phyloP scores from a whole-genome alignment of 2,113 vertebrate genomes.

The Neodon shergylaensis region DNA sequence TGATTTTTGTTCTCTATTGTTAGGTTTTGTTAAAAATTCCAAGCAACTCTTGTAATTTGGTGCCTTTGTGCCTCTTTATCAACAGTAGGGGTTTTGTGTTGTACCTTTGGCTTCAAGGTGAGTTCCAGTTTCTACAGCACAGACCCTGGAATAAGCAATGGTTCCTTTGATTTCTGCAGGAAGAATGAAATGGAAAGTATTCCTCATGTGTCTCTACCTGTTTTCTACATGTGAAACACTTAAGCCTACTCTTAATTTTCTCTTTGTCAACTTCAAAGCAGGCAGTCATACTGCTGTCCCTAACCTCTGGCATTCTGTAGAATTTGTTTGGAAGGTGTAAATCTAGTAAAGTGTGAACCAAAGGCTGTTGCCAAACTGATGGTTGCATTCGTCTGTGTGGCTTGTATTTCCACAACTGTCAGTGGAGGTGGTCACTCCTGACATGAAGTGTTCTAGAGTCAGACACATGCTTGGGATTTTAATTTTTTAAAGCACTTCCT shows the following conservation, averaged over 20 bases:
- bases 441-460: background rate
- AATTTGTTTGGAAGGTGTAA: constrained; percentile 65
- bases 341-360: background rate
- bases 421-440: constrained; percentile 5
- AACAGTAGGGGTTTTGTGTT: constrained; percentile 15
- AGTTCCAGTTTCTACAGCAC: constrained; percentile 43
- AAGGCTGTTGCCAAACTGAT: constrained; percentile 24
- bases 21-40: constrained; percentile 29
- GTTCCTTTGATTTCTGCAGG: constrained; percentile 46
- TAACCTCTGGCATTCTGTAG: constrained; percentile 46
- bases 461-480: constrained; percentile 3
- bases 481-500: constrained; percentile 48
- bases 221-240: constrained; percentile 50
- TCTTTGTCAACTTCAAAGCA: constrained; percentile 64
- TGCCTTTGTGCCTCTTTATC: constrained; percentile 31
- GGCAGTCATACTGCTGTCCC: constrained; percentile 57
- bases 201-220: constrained; percentile 64
- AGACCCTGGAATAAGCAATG: constrained; percentile 36
- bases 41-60: constrained; percentile 39
- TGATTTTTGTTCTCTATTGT: background rate
- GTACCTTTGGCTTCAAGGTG: constrained; percentile 51
- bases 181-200: constrained; percentile 58
- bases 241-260: constrained; percentile 76
- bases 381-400: constrained; percentile 37
- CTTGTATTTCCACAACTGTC: constrained; percentile 48